A percentile compares a stretch with the other conserved stretches of the same genome.
Conservation (phyloP, 2,888 invertebrate genomes). For the Agrilus cyanescens region DNA sequence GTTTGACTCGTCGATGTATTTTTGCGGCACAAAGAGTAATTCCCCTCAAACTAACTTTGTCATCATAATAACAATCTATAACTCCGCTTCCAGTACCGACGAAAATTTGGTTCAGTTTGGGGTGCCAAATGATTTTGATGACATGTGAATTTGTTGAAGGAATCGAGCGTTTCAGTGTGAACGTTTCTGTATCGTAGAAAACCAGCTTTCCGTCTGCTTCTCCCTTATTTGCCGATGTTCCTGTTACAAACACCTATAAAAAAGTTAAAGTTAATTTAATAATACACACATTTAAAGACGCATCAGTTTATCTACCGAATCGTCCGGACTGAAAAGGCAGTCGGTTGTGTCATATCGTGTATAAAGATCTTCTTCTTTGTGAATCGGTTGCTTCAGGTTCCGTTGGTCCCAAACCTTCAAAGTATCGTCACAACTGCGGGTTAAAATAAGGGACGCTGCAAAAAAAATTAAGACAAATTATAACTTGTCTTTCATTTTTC, state of each 20-base stretch:
- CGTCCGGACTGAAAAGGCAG: constrained; percentile 85
- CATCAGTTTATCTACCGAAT: constrained; percentile 35
- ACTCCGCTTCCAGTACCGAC: constrained; percentile 84
- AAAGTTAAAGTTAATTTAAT: too few relatives aligned
- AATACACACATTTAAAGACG: too few relatives aligned
- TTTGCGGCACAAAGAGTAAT: constrained; percentile 84
- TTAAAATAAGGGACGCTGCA: constrained; percentile 45
- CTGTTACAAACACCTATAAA: constrained; percentile 64
- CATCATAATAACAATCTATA: constrained; percentile 85
- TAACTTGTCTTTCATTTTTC: background rate
- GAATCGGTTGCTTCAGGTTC: constrained; percentile 65
- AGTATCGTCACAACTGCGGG: constrained; percentile 83
- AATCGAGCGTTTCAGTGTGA: constrained; percentile 60
- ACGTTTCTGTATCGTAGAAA: constrained; percentile 70
- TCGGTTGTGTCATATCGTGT: constrained; percentile 78
- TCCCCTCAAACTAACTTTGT: constrained; percentile 74
- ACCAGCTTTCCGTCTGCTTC: constrained; percentile 51
- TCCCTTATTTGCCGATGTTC: constrained; percentile 64
- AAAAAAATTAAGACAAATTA: too few relatives aligned
- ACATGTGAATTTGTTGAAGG: constrained; percentile 70
- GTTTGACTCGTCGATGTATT: constrained; percentile 63
- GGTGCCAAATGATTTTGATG: constrained; percentile 89
- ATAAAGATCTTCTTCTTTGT: constrained; percentile 56
- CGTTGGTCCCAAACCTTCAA: constrained; percentile 92
- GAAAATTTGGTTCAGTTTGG: constrained; percentile 93